Percentiles rank a stretch among this genome's conserved stretches.
These are phyloP conservation scores for Cydia pomonella DNA, from an alignment of 1,140 invertebrate genomes.

Conservation along the genomic window DNA sequence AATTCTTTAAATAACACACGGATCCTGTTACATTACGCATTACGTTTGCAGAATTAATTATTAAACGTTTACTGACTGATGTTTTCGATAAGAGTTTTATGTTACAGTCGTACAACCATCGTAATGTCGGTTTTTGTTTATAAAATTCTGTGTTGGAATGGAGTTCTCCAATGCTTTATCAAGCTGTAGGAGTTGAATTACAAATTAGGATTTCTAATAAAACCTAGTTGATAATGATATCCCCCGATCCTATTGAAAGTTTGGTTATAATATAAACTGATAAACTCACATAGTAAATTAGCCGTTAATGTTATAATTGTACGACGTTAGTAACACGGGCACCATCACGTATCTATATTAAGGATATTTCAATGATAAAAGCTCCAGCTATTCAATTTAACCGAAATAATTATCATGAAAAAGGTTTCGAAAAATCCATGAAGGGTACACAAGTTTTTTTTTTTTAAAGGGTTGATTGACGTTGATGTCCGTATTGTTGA, in stretches of 20 bases:
- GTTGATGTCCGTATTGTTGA: background rate
- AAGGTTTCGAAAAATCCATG: background rate
- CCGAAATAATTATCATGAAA: slow-evolving; percentile 11
- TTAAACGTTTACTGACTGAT: background rate
- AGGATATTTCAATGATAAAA: slow-evolving; percentile 4
- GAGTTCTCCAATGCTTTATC: background rate
- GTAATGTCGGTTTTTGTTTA: too few relatives aligned
- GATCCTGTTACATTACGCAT: background rate
- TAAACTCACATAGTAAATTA: background rate
- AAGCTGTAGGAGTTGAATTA: background rate
- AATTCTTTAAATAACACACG: background rate
- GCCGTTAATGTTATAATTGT: background rate
- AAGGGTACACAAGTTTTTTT: slow-evolving; percentile 18
- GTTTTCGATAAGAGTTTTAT: background rate
- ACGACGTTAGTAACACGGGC: background rate
- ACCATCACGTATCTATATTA: background rate
- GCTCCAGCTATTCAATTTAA: slow-evolving; percentile 7
- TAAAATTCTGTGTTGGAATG: background rate
- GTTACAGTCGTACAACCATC: too few relatives aligned
- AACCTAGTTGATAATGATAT: background rate
- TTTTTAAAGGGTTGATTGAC: background rate
- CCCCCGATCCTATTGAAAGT: background rate
- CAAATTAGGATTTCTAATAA: background rate
- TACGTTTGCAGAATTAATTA: background rate
- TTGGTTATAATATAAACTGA: background rate